These are phyloP conservation scores for Microplitis demolitor DNA, from an alignment of 1,140 invertebrate genomes.

Conservation along the genomic window DNA sequence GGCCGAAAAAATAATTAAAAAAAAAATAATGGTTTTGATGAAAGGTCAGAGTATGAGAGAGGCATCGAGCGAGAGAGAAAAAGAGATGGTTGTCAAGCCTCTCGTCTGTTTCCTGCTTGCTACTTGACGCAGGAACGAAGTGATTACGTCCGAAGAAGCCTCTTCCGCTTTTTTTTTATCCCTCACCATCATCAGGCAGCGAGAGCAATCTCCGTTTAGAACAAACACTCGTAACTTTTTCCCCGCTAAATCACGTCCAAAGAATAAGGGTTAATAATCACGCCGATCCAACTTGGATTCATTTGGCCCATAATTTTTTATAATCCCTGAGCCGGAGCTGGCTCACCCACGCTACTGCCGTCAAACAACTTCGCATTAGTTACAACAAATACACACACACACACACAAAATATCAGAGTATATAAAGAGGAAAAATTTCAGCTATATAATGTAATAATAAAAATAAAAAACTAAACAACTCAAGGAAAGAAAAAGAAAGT, in stretches of 20 bases:
- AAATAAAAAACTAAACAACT: no score
- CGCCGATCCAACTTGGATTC: neutral
- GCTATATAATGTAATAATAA: no score
- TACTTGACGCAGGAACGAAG: constrained; percentile 35
- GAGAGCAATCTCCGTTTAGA: constrained; percentile 33
- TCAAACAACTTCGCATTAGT: neutral
- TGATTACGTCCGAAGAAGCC: constrained; percentile 43
- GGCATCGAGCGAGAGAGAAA: no score
- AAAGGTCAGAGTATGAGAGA: constrained; percentile 22
- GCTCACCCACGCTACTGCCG: neutral
- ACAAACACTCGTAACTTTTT: constrained; percentile 31
- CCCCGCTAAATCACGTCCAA: constrained; percentile 11
- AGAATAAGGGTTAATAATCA: constrained; percentile 12
- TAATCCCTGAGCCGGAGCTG: neutral
- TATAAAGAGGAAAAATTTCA: no score
- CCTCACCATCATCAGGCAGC: constrained; percentile 14
- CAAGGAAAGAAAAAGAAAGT: no score
- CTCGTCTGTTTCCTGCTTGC: constrained; percentile 32
- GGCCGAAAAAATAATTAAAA: neutral
- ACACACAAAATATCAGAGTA: no score
- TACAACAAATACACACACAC: no score
- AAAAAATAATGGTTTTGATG: neutral
- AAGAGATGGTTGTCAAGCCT: constrained; percentile 12
- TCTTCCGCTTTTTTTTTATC: constrained; percentile 13
- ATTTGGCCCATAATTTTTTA: neutral